phyloP scores from a whole-genome alignment of 2,888 invertebrate species.

The Spodoptera littoralis region DNA sequence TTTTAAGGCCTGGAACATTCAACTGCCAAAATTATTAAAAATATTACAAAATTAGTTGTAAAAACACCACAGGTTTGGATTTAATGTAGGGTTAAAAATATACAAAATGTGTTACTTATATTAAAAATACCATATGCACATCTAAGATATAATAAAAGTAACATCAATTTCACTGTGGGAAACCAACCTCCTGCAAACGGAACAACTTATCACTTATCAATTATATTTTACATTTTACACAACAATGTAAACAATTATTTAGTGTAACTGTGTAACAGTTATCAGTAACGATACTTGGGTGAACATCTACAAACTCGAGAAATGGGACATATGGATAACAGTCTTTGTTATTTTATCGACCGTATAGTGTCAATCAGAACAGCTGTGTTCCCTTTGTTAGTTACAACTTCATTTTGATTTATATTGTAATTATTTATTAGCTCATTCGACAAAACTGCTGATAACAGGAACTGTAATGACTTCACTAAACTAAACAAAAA shows the following conservation, averaged over 20 bases:
- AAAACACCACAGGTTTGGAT: too few species aligned
- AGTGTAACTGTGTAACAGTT: slow-evolving; percentile 12
- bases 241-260: slow-evolving; percentile 38
- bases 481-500: too few species aligned
- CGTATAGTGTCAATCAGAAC: slow-evolving; percentile 51
- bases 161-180: slow-evolving; percentile 21
- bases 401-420: background rate
- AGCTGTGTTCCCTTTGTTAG: slow-evolving; percentile 57
- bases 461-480: too few species aligned
- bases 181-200: slow-evolving; percentile 1
- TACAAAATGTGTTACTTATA: too few species aligned
- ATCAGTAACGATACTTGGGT: slow-evolving; percentile 32
- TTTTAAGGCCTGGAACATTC: too few species aligned
- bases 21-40: too few species aligned
- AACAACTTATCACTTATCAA: slow-evolving; percentile 4
- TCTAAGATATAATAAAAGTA: background rate
- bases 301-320: slow-evolving; percentile 64
- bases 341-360: slow-evolving; percentile 59
- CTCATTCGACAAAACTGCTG: slow-evolving; percentile 14
- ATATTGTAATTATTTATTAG: slow-evolving; percentile 14
- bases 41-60: too few species aligned
- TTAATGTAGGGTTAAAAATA: too few species aligned
- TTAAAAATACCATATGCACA: too few species aligned
- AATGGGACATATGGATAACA: slow-evolving; percentile 73
- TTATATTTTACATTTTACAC: slow-evolving; percentile 22